Conservation (phyloP, 2,113 vertebrate species). For the Condylura cristata region DNA sequence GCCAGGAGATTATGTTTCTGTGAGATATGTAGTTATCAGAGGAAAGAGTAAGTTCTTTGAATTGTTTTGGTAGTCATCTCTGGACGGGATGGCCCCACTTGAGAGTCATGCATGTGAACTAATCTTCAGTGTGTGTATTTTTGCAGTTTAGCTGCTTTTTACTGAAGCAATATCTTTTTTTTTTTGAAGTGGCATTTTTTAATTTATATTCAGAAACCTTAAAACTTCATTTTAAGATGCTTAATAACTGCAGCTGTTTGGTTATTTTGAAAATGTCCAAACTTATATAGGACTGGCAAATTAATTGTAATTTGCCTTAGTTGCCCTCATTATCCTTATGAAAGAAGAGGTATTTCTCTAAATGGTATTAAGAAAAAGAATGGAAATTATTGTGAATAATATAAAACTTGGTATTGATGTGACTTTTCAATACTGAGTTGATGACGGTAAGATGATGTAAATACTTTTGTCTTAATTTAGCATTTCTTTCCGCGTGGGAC, state of each 20-base stretch:
- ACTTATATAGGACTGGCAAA: conserved; percentile 4
- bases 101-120: background rate
- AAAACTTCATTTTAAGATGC: background rate
- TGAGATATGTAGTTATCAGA: fast-evolving
- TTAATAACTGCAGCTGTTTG: background rate
- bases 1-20: background rate
- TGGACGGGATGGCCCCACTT: background rate
- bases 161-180: background rate
- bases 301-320: background rate
- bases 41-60: background rate
- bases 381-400: background rate
- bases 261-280: background rate
- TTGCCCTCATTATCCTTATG: background rate
- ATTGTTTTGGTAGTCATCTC: background rate
- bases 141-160: background rate
- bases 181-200: background rate
- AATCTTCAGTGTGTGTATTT: background rate
- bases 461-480: background rate
- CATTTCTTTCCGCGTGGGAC: background rate
- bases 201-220: background rate
- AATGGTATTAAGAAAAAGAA: background rate
- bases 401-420: background rate
- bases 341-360: background rate
- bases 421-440: background rate
- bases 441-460: background rate